phyloP scores from a whole-genome alignment of 2,797 vertebrate species.

The Sebastiscus tertius region DNA sequence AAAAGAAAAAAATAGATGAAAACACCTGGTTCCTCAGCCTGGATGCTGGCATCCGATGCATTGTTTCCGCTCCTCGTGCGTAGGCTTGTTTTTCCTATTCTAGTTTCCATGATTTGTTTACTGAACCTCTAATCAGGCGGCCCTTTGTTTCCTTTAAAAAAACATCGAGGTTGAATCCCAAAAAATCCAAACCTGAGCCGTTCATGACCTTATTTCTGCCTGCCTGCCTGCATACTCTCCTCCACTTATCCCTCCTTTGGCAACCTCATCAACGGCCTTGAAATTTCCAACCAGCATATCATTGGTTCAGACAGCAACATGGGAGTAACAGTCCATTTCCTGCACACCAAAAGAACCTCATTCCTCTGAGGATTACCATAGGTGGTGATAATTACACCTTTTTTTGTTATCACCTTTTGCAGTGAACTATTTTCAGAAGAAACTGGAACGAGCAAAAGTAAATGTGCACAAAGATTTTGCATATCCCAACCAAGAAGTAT shows the following conservation, averaged over 20 bases:
- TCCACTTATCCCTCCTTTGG: slow-evolving; percentile 41
- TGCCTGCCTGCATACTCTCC: slow-evolving; percentile 8
- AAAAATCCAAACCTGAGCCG: slow-evolving; percentile 58
- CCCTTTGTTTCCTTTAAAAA: slow-evolving; percentile 47
- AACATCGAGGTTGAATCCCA: slow-evolving; percentile 48
- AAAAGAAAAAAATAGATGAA: slow-evolving; percentile 11
- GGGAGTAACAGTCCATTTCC: slow-evolving; percentile 19
- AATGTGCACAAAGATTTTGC: not conserved
- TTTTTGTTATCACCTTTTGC: slow-evolving; percentile 5
- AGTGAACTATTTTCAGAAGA: not conserved
- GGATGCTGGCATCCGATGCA: slow-evolving; percentile 13
- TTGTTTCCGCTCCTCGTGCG: slow-evolving; percentile 12
- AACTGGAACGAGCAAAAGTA: slow-evolving; percentile 2
- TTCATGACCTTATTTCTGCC: slow-evolving; percentile 37
- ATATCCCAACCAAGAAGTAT: slow-evolving; percentile 8
- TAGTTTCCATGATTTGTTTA: slow-evolving; percentile 48
- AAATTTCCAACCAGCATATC: not conserved
- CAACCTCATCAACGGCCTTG: slow-evolving; percentile 13
- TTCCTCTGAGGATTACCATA: not conserved
- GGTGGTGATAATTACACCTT: not conserved
- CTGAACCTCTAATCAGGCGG: slow-evolving; percentile 48
- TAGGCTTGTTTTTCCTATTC: slow-evolving; percentile 27
- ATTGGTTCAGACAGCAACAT: slow-evolving; percentile 17
- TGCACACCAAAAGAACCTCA: not conserved
- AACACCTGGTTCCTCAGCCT: slow-evolving; percentile 39